phyloP scores from a whole-genome alignment of 2,113 vertebrate genomes.

The Monarcha castaneiventris region DNA sequence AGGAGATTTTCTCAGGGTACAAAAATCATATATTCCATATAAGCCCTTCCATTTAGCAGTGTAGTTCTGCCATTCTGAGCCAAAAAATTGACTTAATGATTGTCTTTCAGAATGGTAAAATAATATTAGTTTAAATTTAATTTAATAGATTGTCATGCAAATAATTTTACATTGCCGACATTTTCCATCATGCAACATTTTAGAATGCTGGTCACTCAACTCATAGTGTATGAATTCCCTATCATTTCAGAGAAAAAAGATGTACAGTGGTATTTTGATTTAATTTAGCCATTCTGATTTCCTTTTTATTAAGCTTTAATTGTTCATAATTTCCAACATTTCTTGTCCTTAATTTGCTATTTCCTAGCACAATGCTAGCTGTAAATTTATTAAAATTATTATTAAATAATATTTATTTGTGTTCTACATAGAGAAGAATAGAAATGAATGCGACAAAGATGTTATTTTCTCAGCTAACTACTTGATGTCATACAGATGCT shows the following conservation, averaged over 20 bases:
- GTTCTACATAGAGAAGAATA: not conserved
- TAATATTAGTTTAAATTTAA: not conserved
- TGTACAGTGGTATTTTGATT: not conserved
- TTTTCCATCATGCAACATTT: not conserved
- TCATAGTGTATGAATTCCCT: not conserved
- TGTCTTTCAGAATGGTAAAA: not conserved
- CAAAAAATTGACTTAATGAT: not conserved
- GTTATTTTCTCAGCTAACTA: not conserved
- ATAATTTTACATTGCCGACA: not conserved
- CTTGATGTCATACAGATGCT: not conserved
- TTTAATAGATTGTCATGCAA: not conserved
- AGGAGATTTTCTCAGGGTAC: not conserved
- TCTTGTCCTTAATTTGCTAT: not conserved
- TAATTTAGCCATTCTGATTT: not conserved
- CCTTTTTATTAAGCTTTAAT: not conserved
- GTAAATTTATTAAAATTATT: not conserved
- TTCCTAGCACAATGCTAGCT: not conserved
- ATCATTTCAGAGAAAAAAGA: not conserved
- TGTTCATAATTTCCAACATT: not conserved
- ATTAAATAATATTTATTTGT: not conserved
- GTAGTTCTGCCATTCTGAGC: not conserved
- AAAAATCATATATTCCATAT: not conserved
- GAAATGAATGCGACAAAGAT: not conserved
- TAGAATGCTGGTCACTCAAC: not conserved
- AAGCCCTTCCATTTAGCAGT: not conserved